These are phyloP conservation scores for Periophthalmodon schlosseri DNA, from an alignment of 2,113 vertebrate species.

Conservation along the genomic window DNA sequence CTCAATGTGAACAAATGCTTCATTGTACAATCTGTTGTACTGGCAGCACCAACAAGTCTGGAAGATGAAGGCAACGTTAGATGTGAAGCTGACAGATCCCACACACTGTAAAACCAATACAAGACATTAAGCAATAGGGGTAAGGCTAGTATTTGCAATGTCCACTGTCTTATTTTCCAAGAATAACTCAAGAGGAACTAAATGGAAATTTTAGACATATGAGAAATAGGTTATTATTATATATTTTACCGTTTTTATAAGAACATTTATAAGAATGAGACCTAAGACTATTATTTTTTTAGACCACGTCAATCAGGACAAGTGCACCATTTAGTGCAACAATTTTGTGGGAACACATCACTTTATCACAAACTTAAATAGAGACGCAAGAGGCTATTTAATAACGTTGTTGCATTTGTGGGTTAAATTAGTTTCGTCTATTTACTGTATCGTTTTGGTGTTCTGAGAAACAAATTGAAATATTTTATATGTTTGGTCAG, in stretches of 20 bases:
- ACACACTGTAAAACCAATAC: slow-evolving; percentile 20
- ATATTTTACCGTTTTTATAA: too few species aligned
- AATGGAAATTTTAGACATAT: too few species aligned
- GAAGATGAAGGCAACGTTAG: slow-evolving; percentile 21
- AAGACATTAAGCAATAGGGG: not conserved
- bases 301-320: too few species aligned
- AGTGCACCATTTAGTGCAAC: not conserved
- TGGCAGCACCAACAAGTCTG: slow-evolving; percentile 45
- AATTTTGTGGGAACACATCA: not conserved
- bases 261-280: too few species aligned
- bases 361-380: not conserved
- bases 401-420: not conserved
- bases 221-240: too few species aligned
- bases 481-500: too few species aligned
- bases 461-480: too few species aligned
- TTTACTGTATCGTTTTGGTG: too few species aligned
- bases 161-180: too few species aligned
- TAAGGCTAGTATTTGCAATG: not conserved
- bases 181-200: too few species aligned
- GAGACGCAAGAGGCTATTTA: not conserved
- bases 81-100: slow-evolving; percentile 47
- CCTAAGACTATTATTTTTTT: too few species aligned
- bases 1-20: slow-evolving; percentile 52
- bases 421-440: too few species aligned
- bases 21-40: slow-evolving; percentile 52